phyloP scores from a whole-genome alignment of 2,888 invertebrate species.

The Amphipyra berbera region DNA sequence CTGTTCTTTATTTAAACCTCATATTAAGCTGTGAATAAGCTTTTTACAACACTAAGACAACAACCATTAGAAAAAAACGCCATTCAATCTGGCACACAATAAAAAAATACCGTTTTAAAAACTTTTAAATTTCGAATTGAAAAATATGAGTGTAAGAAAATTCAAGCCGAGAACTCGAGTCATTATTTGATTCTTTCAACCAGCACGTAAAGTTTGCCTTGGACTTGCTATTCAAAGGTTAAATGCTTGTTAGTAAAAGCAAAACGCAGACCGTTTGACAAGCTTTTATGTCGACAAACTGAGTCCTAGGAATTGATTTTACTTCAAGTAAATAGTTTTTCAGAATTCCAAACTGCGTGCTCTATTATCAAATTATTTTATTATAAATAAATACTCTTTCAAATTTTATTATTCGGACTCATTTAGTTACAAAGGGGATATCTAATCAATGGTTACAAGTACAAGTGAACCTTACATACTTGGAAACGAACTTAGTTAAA shows the following conservation, averaged over 20 bases:
- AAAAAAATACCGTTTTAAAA: not conserved
- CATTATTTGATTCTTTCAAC: slow-evolving; percentile 37
- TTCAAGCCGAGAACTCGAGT: slow-evolving; percentile 17
- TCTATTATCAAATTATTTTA: not conserved
- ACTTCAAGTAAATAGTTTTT: slow-evolving; percentile 19
- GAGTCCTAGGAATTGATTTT: slow-evolving; percentile 39
- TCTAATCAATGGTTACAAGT: no score
- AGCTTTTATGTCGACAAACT: slow-evolving; percentile 34
- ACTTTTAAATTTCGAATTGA: slow-evolving; percentile 14
- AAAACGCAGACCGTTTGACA: slow-evolving; percentile 41
- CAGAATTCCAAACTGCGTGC: not conserved
- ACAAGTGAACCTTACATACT: no score
- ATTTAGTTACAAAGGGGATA: no score
- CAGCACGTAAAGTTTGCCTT: slow-evolving; percentile 15
- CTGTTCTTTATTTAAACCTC: no score
- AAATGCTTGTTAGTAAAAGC: slow-evolving; percentile 49
- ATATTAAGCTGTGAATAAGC: no score
- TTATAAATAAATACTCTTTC: no score
- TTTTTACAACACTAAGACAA: no score
- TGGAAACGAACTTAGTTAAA: no score
- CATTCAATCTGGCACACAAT: no score
- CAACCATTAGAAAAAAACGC: no score
- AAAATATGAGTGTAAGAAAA: slow-evolving; percentile 11
- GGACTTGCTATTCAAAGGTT: slow-evolving; percentile 38
- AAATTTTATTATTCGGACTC: no score